These are phyloP conservation scores for Nyctereutes procyonoides DNA, from an alignment of 2,113 vertebrate species.

Conservation along the genomic window DNA sequence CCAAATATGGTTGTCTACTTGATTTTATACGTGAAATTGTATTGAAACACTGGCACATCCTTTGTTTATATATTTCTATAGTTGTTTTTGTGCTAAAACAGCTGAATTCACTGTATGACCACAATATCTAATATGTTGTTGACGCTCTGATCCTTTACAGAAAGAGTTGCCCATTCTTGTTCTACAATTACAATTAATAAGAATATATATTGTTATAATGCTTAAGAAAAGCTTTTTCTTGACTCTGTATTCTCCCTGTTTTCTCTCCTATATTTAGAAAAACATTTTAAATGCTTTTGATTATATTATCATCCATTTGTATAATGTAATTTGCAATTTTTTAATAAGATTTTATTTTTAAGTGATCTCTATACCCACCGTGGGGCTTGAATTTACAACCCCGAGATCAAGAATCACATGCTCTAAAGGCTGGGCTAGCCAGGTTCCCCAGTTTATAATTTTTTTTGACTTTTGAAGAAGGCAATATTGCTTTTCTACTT, in stretches of 20 bases:
- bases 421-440: background rate
- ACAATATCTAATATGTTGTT: background rate
- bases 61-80: background rate
- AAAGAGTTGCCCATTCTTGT: background rate
- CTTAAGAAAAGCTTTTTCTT: background rate
- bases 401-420: background rate
- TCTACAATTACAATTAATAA: background rate
- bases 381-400: background rate
- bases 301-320: background rate
- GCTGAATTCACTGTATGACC: background rate
- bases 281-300: background rate
- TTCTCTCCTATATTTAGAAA: background rate
- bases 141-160: background rate
- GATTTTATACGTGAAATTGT: slow-evolving; percentile 5
- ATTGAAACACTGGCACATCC: background rate
- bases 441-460: background rate
- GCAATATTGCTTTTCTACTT: background rate
- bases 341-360: background rate
- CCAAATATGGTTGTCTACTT: background rate
- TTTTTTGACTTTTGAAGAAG: background rate
- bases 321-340: background rate
- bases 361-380: background rate
- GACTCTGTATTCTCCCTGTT: background rate
- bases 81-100: background rate
- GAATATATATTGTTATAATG: background rate